Evolutionary conservation across 2,113 vertebrate species (phyloP).

Genomic region (Colossoma macropomum): DNA sequence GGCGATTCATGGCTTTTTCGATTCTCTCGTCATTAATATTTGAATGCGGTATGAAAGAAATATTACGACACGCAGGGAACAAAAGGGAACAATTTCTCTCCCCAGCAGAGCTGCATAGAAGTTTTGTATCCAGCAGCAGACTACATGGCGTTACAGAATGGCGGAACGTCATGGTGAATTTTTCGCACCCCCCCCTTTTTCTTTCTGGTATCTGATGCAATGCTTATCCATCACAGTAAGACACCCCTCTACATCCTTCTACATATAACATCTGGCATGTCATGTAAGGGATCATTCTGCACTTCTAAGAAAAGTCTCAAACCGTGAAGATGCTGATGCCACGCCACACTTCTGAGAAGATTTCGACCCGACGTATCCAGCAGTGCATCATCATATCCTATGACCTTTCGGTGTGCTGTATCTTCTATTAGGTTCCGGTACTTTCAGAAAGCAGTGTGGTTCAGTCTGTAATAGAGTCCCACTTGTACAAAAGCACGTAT

Average conservation of each 20-base stretch:
- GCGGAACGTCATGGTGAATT: conserved; percentile 31
- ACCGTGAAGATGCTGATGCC: conserved; percentile 45
- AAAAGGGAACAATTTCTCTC: conserved; percentile 35
- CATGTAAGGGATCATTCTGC: conserved; percentile 40
- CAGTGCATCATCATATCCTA: conserved; percentile 42
- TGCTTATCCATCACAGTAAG: conserved; percentile 43
- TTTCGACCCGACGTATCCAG: conserved; percentile 22
- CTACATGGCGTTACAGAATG: conserved; percentile 29
- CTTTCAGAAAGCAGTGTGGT: conserved; percentile 41
- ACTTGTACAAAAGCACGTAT: conserved; percentile 36
- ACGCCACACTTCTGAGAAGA: conserved; percentile 35
- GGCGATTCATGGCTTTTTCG: conserved; percentile 31
- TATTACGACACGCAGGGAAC: conserved; percentile 52
- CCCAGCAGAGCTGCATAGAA: conserved; percentile 23
- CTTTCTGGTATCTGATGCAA: conserved; percentile 44
- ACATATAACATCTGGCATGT: conserved; percentile 41
- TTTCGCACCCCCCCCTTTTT: neutral
- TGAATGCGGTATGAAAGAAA: conserved; percentile 57
- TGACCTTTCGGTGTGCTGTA: conserved; percentile 51
- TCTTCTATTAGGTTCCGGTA: conserved; percentile 35
- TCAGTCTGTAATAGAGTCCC: conserved; percentile 45
- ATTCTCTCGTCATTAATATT: conserved; percentile 54
- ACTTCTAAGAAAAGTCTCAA: conserved; percentile 54
- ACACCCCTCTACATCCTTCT: conserved; percentile 21
- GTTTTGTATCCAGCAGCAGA: conserved; percentile 39